A percentile compares a stretch with the other conserved stretches of the same genome.
Evolutionary conservation across 2,113 vertebrate genomes (phyloP).

Genomic region (Prolemur simus): DNA sequence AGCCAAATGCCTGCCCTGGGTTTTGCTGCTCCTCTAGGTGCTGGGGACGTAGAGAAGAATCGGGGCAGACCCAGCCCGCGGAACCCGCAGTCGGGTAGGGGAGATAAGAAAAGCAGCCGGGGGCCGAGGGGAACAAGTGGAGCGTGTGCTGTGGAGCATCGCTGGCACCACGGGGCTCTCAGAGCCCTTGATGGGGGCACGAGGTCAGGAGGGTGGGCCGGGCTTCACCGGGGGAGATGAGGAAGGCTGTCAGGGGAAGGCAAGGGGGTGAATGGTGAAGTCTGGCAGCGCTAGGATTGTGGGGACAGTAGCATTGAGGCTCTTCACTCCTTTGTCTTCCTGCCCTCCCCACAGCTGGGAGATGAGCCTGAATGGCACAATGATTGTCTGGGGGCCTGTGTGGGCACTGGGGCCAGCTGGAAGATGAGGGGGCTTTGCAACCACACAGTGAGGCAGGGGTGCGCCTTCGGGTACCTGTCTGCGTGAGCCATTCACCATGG

Average conservation of each 20-base stretch:
- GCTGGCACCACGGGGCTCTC: neutral
- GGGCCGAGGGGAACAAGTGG: neutral
- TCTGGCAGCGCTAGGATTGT: neutral
- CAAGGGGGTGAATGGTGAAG: neutral
- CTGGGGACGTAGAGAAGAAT: neutral
- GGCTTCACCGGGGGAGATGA: neutral
- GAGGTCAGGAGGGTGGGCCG: neutral
- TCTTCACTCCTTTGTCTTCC: neutral
- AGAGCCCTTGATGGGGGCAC: too few relatives aligned
- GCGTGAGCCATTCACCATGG: rapidly evolving
- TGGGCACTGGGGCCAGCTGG: neutral
- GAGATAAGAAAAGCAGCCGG: neutral
- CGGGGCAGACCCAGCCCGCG: neutral
- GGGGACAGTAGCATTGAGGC: neutral
- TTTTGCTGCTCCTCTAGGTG: neutral
- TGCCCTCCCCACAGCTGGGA: neutral
- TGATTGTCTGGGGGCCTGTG: neutral
- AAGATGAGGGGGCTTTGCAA: neutral
- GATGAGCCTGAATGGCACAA: neutral
- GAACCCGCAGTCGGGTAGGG: neutral
- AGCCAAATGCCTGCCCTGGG: neutral
- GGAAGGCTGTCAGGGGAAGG: neutral
- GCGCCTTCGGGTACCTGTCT: neutral
- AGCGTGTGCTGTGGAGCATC: neutral
- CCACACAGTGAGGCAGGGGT: neutral